Percentiles rank a stretch among this genome's conserved stretches.
These are phyloP conservation scores for Meteorus colon DNA, from an alignment of 2,888 invertebrate genomes.

Conservation along the genomic window DNA sequence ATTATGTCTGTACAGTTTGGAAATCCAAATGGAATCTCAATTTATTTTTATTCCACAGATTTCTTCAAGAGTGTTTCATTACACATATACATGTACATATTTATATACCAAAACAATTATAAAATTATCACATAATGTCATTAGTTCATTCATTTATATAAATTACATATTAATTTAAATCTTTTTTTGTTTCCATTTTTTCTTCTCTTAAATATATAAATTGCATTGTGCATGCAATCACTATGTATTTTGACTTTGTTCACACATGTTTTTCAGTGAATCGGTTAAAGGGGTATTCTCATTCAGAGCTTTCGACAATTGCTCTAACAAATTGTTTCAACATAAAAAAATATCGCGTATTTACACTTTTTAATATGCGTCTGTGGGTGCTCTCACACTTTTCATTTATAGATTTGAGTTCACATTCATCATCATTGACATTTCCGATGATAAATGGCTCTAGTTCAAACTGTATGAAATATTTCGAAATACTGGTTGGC, in stretches of 20 bases:
- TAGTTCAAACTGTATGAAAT: too few relatives aligned
- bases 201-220: neutral
- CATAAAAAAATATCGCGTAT: too few relatives aligned
- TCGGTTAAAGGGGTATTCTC: too few relatives aligned
- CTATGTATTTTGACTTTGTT: neutral
- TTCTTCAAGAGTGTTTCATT: neutral
- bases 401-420: too few relatives aligned
- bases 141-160: slow-evolving; percentile 11
- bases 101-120: neutral
- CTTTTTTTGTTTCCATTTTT: neutral
- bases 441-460: too few relatives aligned
- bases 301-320: too few relatives aligned
- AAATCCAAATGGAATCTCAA: slow-evolving; percentile 27
- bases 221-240: neutral
- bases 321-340: too few relatives aligned
- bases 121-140: slow-evolving; percentile 9
- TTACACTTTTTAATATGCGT: too few relatives aligned
- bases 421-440: too few relatives aligned
- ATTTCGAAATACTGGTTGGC: too few relatives aligned
- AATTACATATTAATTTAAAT: slow-evolving; percentile 15
- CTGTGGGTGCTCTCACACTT: too few relatives aligned
- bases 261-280: neutral
- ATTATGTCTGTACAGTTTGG: slow-evolving; percentile 47
- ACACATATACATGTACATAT: neutral
- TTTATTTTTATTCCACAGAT: slow-evolving; percentile 7